phyloP scores from a whole-genome alignment of 2,888 invertebrate species.

The Agapetus fuscipes region DNA sequence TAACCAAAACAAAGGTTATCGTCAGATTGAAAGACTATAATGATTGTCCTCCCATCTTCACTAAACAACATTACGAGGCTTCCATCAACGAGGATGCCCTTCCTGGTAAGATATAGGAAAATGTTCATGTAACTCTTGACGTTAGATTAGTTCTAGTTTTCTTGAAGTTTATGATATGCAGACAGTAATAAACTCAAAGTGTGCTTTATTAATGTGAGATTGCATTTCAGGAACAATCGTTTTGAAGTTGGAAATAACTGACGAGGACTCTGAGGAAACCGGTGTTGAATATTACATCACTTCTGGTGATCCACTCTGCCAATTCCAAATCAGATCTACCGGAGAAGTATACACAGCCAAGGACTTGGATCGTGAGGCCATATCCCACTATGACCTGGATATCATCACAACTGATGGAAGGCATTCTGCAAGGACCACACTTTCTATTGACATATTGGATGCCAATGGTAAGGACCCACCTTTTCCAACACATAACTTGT shows the following conservation, averaged over 20 bases:
- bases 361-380: slow-evolving; percentile 72
- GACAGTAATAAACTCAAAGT: too few species aligned
- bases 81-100: slow-evolving; percentile 67
- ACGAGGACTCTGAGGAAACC: slow-evolving; percentile 59
- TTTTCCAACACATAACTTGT: too few species aligned
- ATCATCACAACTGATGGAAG: slow-evolving; percentile 88
- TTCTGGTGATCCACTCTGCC: slow-evolving; percentile 72
- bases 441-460: slow-evolving; percentile 69
- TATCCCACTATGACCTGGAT: slow-evolving; percentile 62
- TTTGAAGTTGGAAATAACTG: slow-evolving; percentile 53
- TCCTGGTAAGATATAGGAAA: slow-evolving; percentile 41
- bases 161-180: too few species aligned
- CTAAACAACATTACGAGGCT: slow-evolving; percentile 53
- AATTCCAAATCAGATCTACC: slow-evolving; percentile 75
- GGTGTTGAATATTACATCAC: slow-evolving; percentile 72
- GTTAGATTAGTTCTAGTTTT: too few species aligned
- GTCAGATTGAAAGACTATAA: slow-evolving; percentile 83
- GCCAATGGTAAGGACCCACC: slow-evolving; percentile 64
- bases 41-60: slow-evolving; percentile 79
- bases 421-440: slow-evolving; percentile 68
- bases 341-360: slow-evolving; percentile 82
- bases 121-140: too few species aligned
- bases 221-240: slow-evolving; percentile 51
- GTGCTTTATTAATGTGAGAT: too few species aligned
- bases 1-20: slow-evolving; percentile 64